Conservation (phyloP, 2,888 invertebrate genomes). For the Pammene fasciana region DNA sequence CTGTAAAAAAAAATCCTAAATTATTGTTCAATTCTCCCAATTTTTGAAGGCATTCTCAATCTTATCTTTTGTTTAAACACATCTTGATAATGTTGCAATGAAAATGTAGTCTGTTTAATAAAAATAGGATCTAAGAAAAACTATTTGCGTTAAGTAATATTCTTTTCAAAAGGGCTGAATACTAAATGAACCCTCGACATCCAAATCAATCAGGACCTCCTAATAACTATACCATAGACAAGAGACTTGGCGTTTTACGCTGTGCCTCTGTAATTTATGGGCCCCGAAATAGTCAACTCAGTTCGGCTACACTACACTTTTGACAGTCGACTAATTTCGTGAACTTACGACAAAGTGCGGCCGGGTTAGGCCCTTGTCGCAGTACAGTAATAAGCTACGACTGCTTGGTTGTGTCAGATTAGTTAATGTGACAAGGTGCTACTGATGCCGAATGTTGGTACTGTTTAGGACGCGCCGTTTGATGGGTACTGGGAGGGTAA, state of each 20-base stretch:
- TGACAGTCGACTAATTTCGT: constrained; percentile 72
- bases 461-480: too few species aligned
- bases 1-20: too few species aligned
- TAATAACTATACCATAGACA: constrained; percentile 65
- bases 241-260: constrained; percentile 66
- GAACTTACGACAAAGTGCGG: constrained; percentile 43
- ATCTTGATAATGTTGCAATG: too few species aligned
- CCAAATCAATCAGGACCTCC: constrained; percentile 38
- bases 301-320: constrained; percentile 53
- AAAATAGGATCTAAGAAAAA: too few species aligned
- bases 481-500: constrained; percentile 41
- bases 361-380: constrained; percentile 3
- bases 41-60: too few species aligned
- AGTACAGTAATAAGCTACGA: background rate
- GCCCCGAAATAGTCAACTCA: constrained; percentile 59
- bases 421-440: constrained; percentile 13
- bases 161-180: background rate
- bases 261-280: constrained; percentile 67
- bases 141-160: background rate
- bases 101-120: too few species aligned
- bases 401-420: background rate
- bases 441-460: background rate
- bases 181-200: constrained; percentile 13
- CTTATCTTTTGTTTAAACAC: too few species aligned
- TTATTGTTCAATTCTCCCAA: too few species aligned